Conservation (phyloP, 2,113 vertebrate genomes). For the Bettongia penicillata region DNA sequence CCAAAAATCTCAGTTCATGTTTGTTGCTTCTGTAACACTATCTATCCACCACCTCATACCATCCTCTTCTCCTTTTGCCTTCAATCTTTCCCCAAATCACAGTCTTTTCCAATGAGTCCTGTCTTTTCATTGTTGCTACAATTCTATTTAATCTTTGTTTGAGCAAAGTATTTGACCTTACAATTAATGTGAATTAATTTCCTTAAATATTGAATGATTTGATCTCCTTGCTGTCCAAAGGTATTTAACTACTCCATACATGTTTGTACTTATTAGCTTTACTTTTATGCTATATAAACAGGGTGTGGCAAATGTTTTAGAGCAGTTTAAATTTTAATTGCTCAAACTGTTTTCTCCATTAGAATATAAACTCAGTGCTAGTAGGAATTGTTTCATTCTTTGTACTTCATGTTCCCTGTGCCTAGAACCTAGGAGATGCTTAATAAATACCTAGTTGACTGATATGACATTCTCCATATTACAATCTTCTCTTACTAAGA, state of each 20-base stretch:
- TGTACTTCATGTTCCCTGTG: not conserved
- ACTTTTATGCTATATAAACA: not conserved
- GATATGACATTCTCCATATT: not conserved
- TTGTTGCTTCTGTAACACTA: not conserved
- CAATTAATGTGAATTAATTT: not conserved
- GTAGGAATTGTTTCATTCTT: not conserved
- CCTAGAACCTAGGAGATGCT: not conserved
- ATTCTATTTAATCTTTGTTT: no score
- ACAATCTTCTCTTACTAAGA: not conserved
- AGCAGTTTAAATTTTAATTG: not conserved
- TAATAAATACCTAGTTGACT: constrained; percentile 33
- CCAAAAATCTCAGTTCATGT: not conserved
- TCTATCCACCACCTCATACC: no score
- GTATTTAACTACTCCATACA: not conserved
- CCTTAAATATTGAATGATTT: not conserved
- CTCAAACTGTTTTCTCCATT: not conserved
- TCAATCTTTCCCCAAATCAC: not conserved
- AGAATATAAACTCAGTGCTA: not conserved
- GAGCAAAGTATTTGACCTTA: not conserved
- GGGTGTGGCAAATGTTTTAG: not conserved
- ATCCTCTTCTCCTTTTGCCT: not conserved
- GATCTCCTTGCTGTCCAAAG: not conserved
- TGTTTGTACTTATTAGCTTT: not conserved
- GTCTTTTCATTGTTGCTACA: not conserved
- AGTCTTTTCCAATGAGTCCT: not conserved